These are phyloP conservation scores for Drosophila suzukii DNA, from an alignment of 1,140 invertebrate genomes.

Conservation along the genomic window DNA sequence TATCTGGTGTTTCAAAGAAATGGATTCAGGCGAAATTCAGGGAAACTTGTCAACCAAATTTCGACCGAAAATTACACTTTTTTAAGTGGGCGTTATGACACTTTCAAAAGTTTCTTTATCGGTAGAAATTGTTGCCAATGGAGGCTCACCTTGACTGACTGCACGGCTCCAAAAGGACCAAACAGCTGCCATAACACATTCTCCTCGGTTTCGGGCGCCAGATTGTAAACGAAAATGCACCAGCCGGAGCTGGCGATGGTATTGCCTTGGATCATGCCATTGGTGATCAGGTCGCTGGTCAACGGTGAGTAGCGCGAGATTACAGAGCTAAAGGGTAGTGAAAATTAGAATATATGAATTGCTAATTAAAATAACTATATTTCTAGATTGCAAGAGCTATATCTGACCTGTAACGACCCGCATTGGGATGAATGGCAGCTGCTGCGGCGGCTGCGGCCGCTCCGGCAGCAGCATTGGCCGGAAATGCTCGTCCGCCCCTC, in stretches of 20 bases:
- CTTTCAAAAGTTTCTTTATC: too few relatives aligned
- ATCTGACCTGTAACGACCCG: constrained; percentile 94
- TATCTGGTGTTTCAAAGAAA: too few relatives aligned
- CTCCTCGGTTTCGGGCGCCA: constrained; percentile 99
- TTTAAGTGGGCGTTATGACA: too few relatives aligned
- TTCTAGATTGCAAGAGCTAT: too few relatives aligned
- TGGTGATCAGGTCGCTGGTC: constrained; percentile 95
- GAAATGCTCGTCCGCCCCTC: constrained; percentile 90
- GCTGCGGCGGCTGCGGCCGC: constrained; percentile 86
- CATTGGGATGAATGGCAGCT: constrained; percentile 92
- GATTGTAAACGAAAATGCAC: constrained; percentile 99
- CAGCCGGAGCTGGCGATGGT: constrained; percentile 93
- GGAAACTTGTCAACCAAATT: too few relatives aligned
- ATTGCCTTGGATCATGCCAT: constrained; percentile 93
- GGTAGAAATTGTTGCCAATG: not conserved
- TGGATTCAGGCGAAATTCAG: too few relatives aligned
- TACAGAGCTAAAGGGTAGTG: constrained; percentile 64
- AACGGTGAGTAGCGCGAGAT: constrained; percentile 94
- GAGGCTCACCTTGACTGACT: constrained; percentile 93
- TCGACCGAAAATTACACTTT: too few relatives aligned
- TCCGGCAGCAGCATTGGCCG: constrained; percentile 88
- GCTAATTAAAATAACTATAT: not conserved
- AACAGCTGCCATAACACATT: constrained; percentile 99
- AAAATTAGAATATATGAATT: not conserved
- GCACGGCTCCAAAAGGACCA: constrained; percentile 99